Conservation (phyloP, 2,888 invertebrate species). For the Mythimna ferrago region DNA sequence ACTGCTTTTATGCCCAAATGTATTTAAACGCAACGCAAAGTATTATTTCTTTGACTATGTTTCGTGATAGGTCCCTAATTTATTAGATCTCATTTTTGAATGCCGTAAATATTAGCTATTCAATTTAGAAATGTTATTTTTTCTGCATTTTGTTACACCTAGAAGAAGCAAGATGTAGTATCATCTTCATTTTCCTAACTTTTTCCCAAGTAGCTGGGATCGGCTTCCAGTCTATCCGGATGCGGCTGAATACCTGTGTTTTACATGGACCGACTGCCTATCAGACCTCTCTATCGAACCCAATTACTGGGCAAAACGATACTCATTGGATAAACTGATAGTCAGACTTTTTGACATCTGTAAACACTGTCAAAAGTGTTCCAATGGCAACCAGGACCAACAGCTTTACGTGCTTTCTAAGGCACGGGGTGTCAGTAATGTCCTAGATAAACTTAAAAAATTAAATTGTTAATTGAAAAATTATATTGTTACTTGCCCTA, state of each 20-base stretch:
- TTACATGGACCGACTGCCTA: not conserved
- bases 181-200: not conserved
- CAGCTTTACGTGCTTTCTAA: no score
- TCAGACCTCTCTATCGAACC: not conserved
- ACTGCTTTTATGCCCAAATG: not conserved
- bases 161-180: no score
- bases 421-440: no score
- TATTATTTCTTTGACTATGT: not conserved
- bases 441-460: no score
- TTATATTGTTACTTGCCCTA: no score
- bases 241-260: not conserved
- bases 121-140: constrained; percentile 4
- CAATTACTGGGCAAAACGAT: no score
- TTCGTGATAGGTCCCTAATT: constrained; percentile 29
- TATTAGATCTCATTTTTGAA: constrained; percentile 36
- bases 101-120: constrained; percentile 27
- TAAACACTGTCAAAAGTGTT: no score
- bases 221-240: not conserved
- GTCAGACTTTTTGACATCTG: no score
- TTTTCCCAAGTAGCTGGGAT: not conserved
- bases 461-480: no score
- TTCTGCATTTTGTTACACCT: constrained; percentile 20
- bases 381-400: no score
- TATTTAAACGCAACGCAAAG: not conserved
- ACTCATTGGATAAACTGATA: no score